Base-by-base conservation (phyloP, 2,888 invertebrate species). In the Dynastes hyllus region DNA sequence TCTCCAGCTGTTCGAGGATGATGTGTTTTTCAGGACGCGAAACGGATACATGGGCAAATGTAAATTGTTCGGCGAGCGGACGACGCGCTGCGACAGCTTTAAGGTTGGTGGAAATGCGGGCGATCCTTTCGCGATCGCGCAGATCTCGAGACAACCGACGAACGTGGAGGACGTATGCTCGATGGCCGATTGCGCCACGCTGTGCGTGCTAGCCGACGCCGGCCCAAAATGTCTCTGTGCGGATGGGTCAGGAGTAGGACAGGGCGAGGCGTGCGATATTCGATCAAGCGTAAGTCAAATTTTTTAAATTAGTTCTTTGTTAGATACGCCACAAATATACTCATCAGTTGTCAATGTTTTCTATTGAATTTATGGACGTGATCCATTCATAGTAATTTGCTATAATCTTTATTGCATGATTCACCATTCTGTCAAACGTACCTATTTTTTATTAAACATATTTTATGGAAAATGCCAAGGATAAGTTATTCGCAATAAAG, bases 1-100 rank as follows among this genome's bases (percentile, higher is more conserved):
- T 0, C 87, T 97, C 29, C 92, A 92, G 4, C 90, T 96, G 63
- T 95, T 94, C 86, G 96, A 96, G 86, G 94, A 95, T 87, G 90
- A 93, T 81, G 89, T 97, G 0, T 97, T 94, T 88, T 96, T 94
- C 91, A 87, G 93, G 0, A 91, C 90, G 3, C 89, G 90, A 0
- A 91, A 91, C 0, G 91, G 91, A 65, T 90, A 91, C 29, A 89
- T 94, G 45, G 90, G 90, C 22, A 93, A 92, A 78, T 95, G 93
- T 84, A 88, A 89, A n/a, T 87, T 93, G 51, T 92, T 90, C 81
- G 93, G 91, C 0, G 81, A 87, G 37, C 45, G 22, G 4, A 22
- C 29, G 45, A 89, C 87, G 45, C 84, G 83, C 1, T 79, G 81
- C 65, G 77, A 78, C 13, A 84, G 86, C 1, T 89, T 91, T 80